Base-by-base conservation (phyloP, 2,888 invertebrate species). In the Zhengitettix transpicula region DNA sequence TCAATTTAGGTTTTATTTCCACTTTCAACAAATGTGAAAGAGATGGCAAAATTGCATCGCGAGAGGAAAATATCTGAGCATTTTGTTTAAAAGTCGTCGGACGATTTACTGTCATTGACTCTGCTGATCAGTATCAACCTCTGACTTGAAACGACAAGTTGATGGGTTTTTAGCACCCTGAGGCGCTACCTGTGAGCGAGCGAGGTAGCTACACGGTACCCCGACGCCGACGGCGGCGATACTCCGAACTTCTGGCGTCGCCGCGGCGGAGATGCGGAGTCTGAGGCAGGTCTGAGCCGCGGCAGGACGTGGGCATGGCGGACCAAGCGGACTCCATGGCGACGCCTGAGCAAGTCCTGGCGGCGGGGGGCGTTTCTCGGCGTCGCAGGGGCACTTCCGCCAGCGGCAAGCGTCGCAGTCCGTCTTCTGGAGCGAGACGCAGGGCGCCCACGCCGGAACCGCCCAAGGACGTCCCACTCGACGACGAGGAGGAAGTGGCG, bases 301-400 rank as follows among this genome's bases (percentile, higher is more conserved):
- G 40, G 12, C 40, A 16, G 28, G 28, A 28, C 28, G 28, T 28
- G 28, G 28, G 55, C 41, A 47, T 55, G 55, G 55, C 40, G 40
- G 55, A 55, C 28, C 10, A 28, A n/a, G 55, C 5, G 40, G 55
- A 16, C 15, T 16, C 40, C 12, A 14, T 16, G 53, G 53, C 55
- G 55, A 71, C 74, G 2, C 71, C 73, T 52, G 75, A 76, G 67
- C 76, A 77, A 68, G 74, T 73, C 63, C 74, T 78, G 63, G 74
- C 73, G 68, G 78, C 80, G 16, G 63, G 64, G 69, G 75, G 78
- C 16, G 73, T 81, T 58, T 73, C 75, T 52, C 77, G 81, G 59
- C 81, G 81, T 66, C 77, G 84, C 56, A 77, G 85, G 63, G 81
- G 79, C 64, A 60, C 60, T 41, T 62, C 63, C 16, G 59, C 62